phyloP scores from a whole-genome alignment of 2,888 invertebrate genomes.

The Dasysyrphus albostriatus region DNA sequence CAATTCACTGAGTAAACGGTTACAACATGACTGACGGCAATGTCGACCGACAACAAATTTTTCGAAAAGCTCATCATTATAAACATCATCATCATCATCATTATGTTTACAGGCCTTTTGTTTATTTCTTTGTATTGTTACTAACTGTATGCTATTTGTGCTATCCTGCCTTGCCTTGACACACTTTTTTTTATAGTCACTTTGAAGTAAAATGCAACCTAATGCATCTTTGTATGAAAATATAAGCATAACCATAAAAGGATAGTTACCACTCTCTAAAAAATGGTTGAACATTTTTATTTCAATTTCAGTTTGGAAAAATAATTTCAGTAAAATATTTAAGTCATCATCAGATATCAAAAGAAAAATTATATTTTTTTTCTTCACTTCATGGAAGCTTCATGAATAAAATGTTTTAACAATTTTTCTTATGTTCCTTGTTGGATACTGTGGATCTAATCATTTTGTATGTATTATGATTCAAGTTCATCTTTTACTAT shows the following conservation, averaged over 20 bases:
- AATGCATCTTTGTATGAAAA: slow-evolving; percentile 12
- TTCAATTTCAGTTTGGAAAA: no score
- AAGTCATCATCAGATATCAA: no score
- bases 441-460: no score
- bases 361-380: no score
- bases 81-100: slow-evolving; percentile 3
- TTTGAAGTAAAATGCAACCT: slow-evolving; percentile 33
- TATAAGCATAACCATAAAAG: neutral
- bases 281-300: neutral
- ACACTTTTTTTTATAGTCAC: slow-evolving; percentile 40
- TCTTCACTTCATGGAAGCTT: no score
- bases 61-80: slow-evolving; percentile 27
- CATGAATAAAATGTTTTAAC: no score
- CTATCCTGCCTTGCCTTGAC: slow-evolving; percentile 46
- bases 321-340: no score
- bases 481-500: no score
- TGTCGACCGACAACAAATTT: slow-evolving; percentile 13
- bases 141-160: neutral
- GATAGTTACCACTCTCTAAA: neutral
- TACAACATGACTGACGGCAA: neutral
- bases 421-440: no score
- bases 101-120: slow-evolving; percentile 26
- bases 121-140: slow-evolving; percentile 16
- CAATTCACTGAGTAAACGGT: neutral
- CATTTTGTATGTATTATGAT: no score